Conservation (phyloP, 2,888 invertebrate genomes). For the Parnassius glacialis region DNA sequence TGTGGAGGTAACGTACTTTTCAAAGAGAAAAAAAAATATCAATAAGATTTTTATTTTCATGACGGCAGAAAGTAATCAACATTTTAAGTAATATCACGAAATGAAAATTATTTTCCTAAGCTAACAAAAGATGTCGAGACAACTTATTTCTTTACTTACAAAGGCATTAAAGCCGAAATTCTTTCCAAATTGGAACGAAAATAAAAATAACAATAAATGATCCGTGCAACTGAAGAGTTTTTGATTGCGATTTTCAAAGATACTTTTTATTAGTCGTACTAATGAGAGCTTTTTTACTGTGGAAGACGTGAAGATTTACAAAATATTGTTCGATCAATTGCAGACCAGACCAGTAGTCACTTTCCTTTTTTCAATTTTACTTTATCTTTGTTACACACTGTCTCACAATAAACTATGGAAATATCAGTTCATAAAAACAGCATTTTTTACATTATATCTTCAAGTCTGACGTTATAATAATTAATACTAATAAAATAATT, state of each 20-base stretch:
- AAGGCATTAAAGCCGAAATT: constrained; percentile 16
- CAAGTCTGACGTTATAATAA: too few relatives aligned
- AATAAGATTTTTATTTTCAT: neutral
- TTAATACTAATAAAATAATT: too few relatives aligned
- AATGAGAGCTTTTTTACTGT: neutral
- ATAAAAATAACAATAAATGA: constrained; percentile 18
- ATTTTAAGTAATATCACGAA: constrained; percentile 1
- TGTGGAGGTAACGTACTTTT: too few relatives aligned
- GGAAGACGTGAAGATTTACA: neutral
- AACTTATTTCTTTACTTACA: constrained; percentile 15
- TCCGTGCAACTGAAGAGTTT: constrained; percentile 9
- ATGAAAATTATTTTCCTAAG: constrained; percentile 4
- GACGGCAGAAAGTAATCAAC: neutral
- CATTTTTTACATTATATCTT: too few relatives aligned
- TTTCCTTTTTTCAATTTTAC: too few relatives aligned
- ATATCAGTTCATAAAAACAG: too few relatives aligned
- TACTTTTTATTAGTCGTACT: neutral
- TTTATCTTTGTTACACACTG: too few relatives aligned
- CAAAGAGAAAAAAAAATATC: too few relatives aligned
- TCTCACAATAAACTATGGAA: too few relatives aligned
- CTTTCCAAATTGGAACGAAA: constrained; percentile 13
- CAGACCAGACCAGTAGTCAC: too few relatives aligned
- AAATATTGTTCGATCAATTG: neutral
- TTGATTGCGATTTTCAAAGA: neutral
- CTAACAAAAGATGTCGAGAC: constrained; percentile 14